Evolutionary conservation across 1,140 invertebrate species (phyloP).

Genomic region (Cherax destructor): DNA sequence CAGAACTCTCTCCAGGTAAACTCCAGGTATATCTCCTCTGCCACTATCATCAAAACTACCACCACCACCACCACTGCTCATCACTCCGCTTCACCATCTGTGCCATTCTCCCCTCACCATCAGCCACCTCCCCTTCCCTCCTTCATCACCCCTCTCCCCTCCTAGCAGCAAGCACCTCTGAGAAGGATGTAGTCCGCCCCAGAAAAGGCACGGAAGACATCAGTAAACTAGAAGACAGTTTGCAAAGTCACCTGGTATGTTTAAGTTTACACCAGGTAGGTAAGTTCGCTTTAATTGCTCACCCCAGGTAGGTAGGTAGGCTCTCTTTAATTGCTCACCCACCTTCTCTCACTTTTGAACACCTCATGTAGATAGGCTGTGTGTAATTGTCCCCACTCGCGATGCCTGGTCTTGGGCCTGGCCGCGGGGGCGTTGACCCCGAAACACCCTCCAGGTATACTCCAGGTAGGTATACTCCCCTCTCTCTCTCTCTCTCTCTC

Average conservation of each 20-base stretch:
- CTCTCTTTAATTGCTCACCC: no score
- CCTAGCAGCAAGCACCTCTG: neutral
- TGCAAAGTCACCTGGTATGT: neutral
- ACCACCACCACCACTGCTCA: neutral
- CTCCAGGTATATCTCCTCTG: no score
- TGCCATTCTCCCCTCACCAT: neutral
- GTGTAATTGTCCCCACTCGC: no score
- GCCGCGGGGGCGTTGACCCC: no score
- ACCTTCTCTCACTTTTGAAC: no score
- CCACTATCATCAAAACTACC: neutral
- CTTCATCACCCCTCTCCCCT: neutral
- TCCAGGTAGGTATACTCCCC: no score
- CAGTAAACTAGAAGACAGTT: neutral
- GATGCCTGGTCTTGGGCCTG: no score
- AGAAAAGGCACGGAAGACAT: conserved; percentile 28
- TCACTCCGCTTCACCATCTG: neutral
- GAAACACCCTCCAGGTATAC: no score
- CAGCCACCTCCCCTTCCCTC: neutral
- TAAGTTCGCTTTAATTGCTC: neutral
- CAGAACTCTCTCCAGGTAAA: no score
- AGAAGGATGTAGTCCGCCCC: conserved; percentile 27
- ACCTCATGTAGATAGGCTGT: no score
- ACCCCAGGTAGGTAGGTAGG: no score
- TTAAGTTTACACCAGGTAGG: neutral
- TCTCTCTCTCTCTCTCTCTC: no score